Evolutionary conservation across 2,888 invertebrate genomes (phyloP).

Genomic region (Ganaspis brasiliensis): DNA sequence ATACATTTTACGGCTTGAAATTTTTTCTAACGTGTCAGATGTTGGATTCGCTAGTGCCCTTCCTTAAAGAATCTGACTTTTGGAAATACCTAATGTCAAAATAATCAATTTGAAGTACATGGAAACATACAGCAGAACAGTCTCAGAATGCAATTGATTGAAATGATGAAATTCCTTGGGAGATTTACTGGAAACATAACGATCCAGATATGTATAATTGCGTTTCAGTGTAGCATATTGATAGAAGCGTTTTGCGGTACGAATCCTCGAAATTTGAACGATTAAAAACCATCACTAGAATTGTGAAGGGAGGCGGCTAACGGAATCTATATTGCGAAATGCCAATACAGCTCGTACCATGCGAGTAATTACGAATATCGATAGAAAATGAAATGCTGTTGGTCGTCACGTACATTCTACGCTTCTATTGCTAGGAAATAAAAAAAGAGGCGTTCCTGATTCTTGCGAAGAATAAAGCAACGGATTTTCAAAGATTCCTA

Average conservation of each 20-base stretch:
- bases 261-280: conserved; percentile 13
- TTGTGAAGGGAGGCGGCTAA: conserved; percentile 12
- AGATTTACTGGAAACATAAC: conserved; percentile 18
- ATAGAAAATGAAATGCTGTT: conserved; percentile 30
- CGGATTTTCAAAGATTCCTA: conserved; percentile 2
- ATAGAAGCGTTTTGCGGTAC: background rate
- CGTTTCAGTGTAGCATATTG: conserved; percentile 5
- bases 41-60: too few relatives aligned
- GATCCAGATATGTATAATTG: conserved; percentile 23
- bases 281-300: conserved; percentile 28
- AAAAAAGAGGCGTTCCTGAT: background rate
- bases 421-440: conserved; percentile 2
- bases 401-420: conserved; percentile 11
- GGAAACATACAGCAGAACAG: too few relatives aligned
- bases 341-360: conserved; percentile 29
- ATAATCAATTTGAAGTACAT: too few relatives aligned
- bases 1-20: too few relatives aligned
- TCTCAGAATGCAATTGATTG: conserved; percentile 1
- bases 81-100: too few relatives aligned
- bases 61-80: too few relatives aligned
- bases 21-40: too few relatives aligned
- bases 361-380: conserved; percentile 39
- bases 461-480: conserved; percentile 1
- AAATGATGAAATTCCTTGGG: conserved; percentile 11
- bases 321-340: conserved; percentile 31